Conservation (phyloP, 2,113 vertebrate genomes). For the Austrofundulus limnaeus region DNA sequence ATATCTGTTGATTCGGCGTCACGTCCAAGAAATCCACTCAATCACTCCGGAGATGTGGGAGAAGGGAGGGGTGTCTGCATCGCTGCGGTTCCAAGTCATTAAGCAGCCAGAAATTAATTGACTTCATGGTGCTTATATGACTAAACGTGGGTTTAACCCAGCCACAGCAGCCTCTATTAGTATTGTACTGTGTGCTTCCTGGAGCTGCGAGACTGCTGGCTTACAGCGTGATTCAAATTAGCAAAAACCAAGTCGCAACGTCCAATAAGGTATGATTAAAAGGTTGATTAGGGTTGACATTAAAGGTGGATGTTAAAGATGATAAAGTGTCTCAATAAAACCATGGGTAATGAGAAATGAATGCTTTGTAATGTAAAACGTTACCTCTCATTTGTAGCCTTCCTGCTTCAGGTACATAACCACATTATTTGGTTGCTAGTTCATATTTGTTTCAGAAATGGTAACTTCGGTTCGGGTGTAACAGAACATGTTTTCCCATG, state of each 20-base stretch:
- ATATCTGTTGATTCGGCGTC: conserved; percentile 62
- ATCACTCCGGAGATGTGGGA: conserved; percentile 67
- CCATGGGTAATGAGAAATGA: conserved; percentile 45
- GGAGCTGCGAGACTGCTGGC: conserved; percentile 46
- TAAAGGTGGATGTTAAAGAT: neutral
- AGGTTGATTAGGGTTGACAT: conserved; percentile 6
- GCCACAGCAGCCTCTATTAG: conserved; percentile 65
- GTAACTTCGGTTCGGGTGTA: conserved; percentile 9
- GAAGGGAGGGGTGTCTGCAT: conserved; percentile 64
- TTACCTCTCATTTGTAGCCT: conserved; percentile 11
- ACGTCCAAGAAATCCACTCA: conserved; percentile 71
- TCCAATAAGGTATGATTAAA: conserved; percentile 57
- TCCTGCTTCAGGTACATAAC: conserved; percentile 37
- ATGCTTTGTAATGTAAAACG: conserved; percentile 50
- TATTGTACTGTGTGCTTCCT: conserved; percentile 56
- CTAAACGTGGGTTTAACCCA: conserved; percentile 72
- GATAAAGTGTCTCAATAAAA: conserved; percentile 56
- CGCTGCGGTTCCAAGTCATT: conserved; percentile 77
- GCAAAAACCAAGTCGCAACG: conserved; percentile 51
- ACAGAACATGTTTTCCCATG: conserved; percentile 7
- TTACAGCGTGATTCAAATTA: conserved; percentile 50
- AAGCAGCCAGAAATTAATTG: conserved; percentile 82
- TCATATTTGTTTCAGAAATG: too few species aligned
- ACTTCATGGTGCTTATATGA: conserved; percentile 74
- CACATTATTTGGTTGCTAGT: conserved; percentile 27